Conservation (phyloP, 2,113 vertebrate genomes). For the Chauna torquata region DNA sequence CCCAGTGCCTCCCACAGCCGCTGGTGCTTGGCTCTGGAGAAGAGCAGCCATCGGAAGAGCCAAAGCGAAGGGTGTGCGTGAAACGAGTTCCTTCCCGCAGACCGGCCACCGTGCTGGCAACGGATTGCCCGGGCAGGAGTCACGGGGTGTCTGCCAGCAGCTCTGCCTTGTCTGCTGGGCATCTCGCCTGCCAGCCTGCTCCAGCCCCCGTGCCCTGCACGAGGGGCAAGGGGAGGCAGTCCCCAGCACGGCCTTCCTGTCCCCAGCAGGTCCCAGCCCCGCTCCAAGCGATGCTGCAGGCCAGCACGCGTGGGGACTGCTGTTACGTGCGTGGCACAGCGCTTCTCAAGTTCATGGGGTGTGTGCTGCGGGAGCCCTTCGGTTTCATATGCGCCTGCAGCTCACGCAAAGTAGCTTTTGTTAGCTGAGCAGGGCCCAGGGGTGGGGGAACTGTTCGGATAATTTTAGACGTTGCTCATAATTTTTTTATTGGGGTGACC, state of each 20-base stretch:
- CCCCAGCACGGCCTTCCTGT: not conserved
- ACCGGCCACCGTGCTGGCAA: not conserved
- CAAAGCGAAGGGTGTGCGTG: not conserved
- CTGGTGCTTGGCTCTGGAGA: not conserved
- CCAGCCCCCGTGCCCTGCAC: too few relatives aligned
- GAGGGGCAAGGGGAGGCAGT: too few relatives aligned
- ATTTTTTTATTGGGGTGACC: constrained; percentile 43
- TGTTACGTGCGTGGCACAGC: rapidly evolving
- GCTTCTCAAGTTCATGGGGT: rapidly evolving
- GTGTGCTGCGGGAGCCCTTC: constrained; percentile 8
- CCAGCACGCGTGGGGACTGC: rapidly evolving
- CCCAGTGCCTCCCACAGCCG: not conserved
- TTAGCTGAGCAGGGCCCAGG: not conserved
- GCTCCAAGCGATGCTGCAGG: not conserved
- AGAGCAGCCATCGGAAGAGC: not conserved
- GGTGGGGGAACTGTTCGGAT: constrained; percentile 18
- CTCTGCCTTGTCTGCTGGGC: too few relatives aligned
- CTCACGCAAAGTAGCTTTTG: constrained; percentile 13
- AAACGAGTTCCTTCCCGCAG: not conserved
- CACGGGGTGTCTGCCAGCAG: too few relatives aligned
- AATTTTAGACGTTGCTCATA: constrained; percentile 50
- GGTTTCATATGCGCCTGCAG: not conserved
- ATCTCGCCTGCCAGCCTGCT: not conserved
- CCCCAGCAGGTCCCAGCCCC: not conserved
- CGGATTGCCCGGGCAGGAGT: too few relatives aligned